Evolutionary conservation across 2,888 invertebrate species (phyloP).

Genomic region (Dromius quadrimaculatus): DNA sequence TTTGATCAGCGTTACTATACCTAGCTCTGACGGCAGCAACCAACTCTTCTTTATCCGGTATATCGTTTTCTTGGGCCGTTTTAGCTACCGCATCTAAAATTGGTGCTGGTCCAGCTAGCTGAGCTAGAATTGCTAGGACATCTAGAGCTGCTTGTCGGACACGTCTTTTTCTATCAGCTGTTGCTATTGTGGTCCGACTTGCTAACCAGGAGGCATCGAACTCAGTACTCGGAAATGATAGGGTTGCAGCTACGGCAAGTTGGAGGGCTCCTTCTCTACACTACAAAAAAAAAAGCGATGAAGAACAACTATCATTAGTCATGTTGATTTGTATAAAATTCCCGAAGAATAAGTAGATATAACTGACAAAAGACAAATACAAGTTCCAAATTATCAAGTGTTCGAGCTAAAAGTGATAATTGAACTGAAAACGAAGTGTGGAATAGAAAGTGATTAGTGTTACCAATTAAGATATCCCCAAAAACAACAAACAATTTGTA

Average conservation of each 20-base stretch:
- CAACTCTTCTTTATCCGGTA: slow-evolving; percentile 72
- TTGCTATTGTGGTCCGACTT: slow-evolving; percentile 61
- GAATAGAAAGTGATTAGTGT: no score
- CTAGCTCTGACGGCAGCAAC: slow-evolving; percentile 78
- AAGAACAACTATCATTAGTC: not conserved
- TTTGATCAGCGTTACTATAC: no score
- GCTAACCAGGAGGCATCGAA: slow-evolving; percentile 69
- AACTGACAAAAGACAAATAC: slow-evolving; percentile 10
- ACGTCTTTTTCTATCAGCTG: slow-evolving; percentile 74
- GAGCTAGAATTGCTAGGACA: slow-evolving; percentile 81
- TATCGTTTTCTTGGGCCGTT: slow-evolving; percentile 69
- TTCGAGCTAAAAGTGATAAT: no score
- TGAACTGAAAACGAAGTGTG: no score
- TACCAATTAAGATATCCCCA: no score
- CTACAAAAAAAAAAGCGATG: slow-evolving; percentile 5
- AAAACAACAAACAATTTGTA: no score
- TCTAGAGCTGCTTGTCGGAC: slow-evolving; percentile 85
- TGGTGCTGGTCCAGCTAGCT: slow-evolving; percentile 74
- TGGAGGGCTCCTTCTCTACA: slow-evolving; percentile 79
- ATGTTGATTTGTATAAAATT: not conserved
- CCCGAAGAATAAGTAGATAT: not conserved
- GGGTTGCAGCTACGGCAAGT: slow-evolving; percentile 80
- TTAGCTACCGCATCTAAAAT: slow-evolving; percentile 75
- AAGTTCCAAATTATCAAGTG: not conserved
- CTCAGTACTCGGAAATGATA: slow-evolving; percentile 84